These are phyloP conservation scores for Drosophila pegasa DNA, from an alignment of 2,888 invertebrate genomes.

Conservation along the genomic window DNA sequence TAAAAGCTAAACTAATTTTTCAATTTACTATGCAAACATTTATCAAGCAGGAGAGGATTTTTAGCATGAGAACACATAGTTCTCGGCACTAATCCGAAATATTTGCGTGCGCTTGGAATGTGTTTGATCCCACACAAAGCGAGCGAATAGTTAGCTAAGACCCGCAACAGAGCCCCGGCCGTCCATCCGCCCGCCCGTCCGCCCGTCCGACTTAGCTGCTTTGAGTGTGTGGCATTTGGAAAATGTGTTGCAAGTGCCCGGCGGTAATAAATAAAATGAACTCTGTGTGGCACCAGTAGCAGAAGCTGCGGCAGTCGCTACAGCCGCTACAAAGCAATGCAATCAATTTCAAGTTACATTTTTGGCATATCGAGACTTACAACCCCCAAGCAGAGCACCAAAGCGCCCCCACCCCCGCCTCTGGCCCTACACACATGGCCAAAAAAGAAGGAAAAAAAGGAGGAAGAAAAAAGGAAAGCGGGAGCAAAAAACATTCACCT, in stretches of 20 bases:
- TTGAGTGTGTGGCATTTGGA: slow-evolving; percentile 62
- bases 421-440: slow-evolving; percentile 33
- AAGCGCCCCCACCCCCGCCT: slow-evolving; percentile 13
- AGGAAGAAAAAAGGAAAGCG: slow-evolving; percentile 7
- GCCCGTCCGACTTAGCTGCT: background rate
- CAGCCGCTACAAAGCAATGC: slow-evolving; percentile 75
- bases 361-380: slow-evolving; percentile 75
- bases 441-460: background rate
- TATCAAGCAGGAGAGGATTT: background rate
- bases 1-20: background rate
- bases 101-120: slow-evolving; percentile 58
- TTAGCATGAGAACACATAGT: slow-evolving; percentile 11
- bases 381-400: slow-evolving; percentile 1
- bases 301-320: slow-evolving; percentile 7
- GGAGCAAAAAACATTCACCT: slow-evolving; percentile 56
- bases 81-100: slow-evolving; percentile 31
- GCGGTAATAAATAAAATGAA: slow-evolving; percentile 75
- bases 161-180: background rate
- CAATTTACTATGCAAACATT: background rate
- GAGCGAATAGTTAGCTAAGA: slow-evolving; percentile 67
- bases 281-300: slow-evolving; percentile 41
- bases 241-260: slow-evolving; percentile 71
- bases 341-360: slow-evolving; percentile 80
- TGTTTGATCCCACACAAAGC: slow-evolving; percentile 75
- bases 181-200: background rate